Base-by-base conservation (phyloP, 2,113 vertebrate genomes). In the Entosphenus tridentatus region DNA sequence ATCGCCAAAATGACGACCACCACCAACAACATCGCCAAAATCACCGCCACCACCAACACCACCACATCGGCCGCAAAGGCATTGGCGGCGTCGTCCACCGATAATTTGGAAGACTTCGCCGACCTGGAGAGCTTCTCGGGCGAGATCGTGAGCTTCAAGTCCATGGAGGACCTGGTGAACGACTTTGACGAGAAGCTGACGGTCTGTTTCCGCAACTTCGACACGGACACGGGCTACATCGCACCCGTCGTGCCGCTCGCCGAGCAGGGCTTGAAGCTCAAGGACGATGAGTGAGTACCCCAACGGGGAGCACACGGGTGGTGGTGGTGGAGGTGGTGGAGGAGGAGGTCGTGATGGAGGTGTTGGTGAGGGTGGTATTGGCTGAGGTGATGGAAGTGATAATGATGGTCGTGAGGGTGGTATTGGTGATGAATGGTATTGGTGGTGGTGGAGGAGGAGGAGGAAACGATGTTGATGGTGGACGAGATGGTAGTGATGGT, bases 241-340 rank as follows among this genome's bases (percentile, higher is more conserved):
- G 81, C 80, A 11, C 83, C 82, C 9, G 77, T 84, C 21, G 81
- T 81, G 75, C 85, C 89, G 68, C 88, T 97, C 72, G 85, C 84
- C 1, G 89, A 97, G 77, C 79, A 84, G 55, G 83, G 78, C 74
- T 82, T 86, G 67, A 21, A 21, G 21, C 75, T 93, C 74, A 87
- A 85, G 74, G 82, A 88, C 71, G 92, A 97, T 75, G 87, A 90
- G 92, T 97, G 80, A 91, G 90, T 89, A 16, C 9, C 17, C 13
- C 58, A 3, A 62, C 13, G 58, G 1, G 58, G 16, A 62, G 13
- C 4, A 62, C 58, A 62, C 16, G 58, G 58, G 58, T 14, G 58
- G 58, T 62, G 58, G 16, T 62, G 58, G 16, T 62, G 58, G 58
- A 2, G 16, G 13, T 62, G 58, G 16, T 62, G 58, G 58, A 3